Evolutionary conservation across 2,797 vertebrate species (phyloP), one percentile per base, ranked within the genome.

Genomic region (Crenuchus spilurus): DNA sequence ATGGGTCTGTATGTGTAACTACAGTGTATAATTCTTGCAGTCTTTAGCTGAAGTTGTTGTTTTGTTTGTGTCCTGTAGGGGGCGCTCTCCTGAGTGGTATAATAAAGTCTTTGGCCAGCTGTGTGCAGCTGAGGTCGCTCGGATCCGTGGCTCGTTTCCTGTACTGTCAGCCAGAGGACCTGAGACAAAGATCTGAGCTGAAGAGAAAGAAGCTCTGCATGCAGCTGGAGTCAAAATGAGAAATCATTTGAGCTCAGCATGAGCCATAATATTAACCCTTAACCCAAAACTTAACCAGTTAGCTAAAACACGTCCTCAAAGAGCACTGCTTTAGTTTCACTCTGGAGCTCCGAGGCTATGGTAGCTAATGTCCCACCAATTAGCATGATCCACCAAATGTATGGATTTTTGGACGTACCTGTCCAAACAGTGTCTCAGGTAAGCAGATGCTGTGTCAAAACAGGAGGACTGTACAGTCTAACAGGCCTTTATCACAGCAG

Each of bases 61-160:
- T 64, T 44, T 57, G 7, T 65, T 58, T 42, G 6, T 76, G 33
- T 74, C 22, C 26, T 30, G 20, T 76, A 95, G 95, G 83, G 95
- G 95, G 11, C 91, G 93, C 18, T 94, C 94, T 85, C 94, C 93
- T 0, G 95, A 96, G 74, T 96, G 95, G 95, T 95, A 96, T 88
- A 95, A 92, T 86, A 95, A 94, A 75, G 91, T 94, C 48, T 96
- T 93, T 11, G 94, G 94, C 16, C 93, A 95, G 71, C 88, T 95
- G 41, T 96, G 94, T 49, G 94, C 94, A 13, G 92, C 93, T 84
- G 94, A 95, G 80, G 85, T 93, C 77, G 92, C n/a, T 1, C 92
- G 92, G 85, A 95, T 95, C 80, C 91, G 94, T 8, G 92, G 94
- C 67, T 96, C 94, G 0, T 95, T 96, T 76, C 91, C 91, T 0